Base-by-base conservation (phyloP, 2,797 vertebrate genomes). In the Coreius guichenoti region DNA sequence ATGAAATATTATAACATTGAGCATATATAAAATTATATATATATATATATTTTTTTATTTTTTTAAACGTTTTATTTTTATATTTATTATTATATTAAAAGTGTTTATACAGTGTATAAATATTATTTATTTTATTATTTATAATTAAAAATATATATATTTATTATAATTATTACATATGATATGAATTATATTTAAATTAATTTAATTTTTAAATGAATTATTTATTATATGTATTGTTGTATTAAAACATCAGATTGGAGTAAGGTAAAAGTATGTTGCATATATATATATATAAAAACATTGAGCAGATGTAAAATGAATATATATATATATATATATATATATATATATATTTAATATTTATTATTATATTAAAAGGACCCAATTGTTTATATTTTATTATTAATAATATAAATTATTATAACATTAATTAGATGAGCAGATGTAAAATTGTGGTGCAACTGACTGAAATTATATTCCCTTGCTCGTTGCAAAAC, bases 381-480 rank as follows among this genome's bases (percentile, higher is more conserved):
- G 3, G 8, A 17, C 26, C 29, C 21, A 49, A 12, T 12, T 58
- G 23, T n/a, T 61, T 61, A 26, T 36, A 9, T 36, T 3, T 45
- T 19, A 31, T 31, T 49, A 47, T 47, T 19, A 49, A 74, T 56
- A 23, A 36, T n/a, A 6, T 29, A 21, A 3, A 21, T 31, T 6
- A 63, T 33, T 26, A 1, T 21, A 74, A n/a, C 29, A 58, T 19
- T 26, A 49, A 74, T 83, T 74, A 19, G 14, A 65, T 83, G 11
- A 26, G 39, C 43, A 74, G 56, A 51, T 65, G 56, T 73, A 43
- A 61, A 61, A 73, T 17, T 47, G 36, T 33, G 29, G 39, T 73
- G 80, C 51, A 82, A 49, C 54, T 61, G 54, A 73, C 17, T 47
- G 39, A 74, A 49, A 74, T 82, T 0, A 63, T 8, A 49, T 73